phyloP scores from a whole-genome alignment of 2,113 vertebrate genomes.

The Etia nguti region DNA sequence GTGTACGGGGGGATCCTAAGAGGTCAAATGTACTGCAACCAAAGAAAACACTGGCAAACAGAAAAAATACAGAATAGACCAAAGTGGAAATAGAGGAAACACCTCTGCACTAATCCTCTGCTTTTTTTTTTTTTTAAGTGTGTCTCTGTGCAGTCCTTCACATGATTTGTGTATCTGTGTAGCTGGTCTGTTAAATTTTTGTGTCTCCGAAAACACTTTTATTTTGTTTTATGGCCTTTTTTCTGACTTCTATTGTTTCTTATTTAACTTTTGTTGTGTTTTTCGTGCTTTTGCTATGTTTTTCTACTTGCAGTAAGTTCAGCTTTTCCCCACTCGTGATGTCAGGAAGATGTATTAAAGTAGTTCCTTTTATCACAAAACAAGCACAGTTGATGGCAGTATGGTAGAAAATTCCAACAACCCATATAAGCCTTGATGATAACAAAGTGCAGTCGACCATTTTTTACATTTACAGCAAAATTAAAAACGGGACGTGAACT shows the following conservation, averaged over 20 bases:
- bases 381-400: neutral
- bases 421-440: neutral
- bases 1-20: accelerated
- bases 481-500: neutral
- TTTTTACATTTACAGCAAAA: neutral
- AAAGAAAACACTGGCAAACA: neutral
- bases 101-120: neutral
- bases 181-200: neutral
- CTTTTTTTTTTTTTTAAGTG: accelerated
- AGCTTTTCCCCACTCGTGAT: neutral
- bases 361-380: neutral
- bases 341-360: neutral
- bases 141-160: neutral
- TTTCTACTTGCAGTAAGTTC: neutral
- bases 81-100: neutral
- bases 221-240: neutral
- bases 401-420: neutral
- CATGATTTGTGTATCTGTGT: neutral
- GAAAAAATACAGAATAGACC: neutral
- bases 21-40: neutral
- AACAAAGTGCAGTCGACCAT: neutral
- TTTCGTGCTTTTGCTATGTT: neutral
- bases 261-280: neutral
- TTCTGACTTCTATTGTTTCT: neutral
- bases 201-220: neutral